Conservation (phyloP, 2,113 vertebrate genomes). For the Trogon surrucura region DNA sequence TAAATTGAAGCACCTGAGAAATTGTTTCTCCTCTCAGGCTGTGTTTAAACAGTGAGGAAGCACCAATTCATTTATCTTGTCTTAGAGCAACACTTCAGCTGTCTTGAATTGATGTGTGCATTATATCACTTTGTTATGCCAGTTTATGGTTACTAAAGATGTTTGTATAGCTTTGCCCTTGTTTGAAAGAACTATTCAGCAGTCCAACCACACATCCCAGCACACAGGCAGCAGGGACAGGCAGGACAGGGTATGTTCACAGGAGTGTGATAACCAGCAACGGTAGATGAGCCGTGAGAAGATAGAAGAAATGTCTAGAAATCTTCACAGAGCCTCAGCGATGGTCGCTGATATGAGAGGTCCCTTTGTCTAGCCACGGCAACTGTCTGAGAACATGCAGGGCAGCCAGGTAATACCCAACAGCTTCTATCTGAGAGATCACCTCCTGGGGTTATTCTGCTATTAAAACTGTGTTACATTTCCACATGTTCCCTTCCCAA, state of each 20-base stretch:
- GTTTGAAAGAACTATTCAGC: not conserved
- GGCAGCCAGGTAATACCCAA: not conserved
- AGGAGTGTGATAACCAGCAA: not conserved
- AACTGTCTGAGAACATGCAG: not conserved
- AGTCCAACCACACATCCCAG: not conserved
- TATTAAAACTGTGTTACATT: not conserved
- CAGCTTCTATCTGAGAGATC: not conserved
- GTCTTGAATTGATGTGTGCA: not conserved
- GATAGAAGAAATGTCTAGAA: not conserved
- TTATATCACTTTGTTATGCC: not conserved
- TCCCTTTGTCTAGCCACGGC: not conserved
- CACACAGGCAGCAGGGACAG: not conserved
- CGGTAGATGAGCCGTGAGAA: not conserved
- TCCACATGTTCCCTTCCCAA: not conserved
- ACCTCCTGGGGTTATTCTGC: not conserved
- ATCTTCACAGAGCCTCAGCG: fast-evolving
- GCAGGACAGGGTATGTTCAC: not conserved
- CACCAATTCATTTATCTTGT: not conserved
- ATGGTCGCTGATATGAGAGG: not conserved
- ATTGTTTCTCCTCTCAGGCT: not conserved
- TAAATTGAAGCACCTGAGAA: not conserved
- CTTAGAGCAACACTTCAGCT: not conserved
- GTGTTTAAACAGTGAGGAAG: not conserved
- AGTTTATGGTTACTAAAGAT: not conserved
- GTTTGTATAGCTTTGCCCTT: not conserved